Evolutionary conservation across 1,140 invertebrate species (phyloP).

Genomic region (Drosophila paulistorum): DNA sequence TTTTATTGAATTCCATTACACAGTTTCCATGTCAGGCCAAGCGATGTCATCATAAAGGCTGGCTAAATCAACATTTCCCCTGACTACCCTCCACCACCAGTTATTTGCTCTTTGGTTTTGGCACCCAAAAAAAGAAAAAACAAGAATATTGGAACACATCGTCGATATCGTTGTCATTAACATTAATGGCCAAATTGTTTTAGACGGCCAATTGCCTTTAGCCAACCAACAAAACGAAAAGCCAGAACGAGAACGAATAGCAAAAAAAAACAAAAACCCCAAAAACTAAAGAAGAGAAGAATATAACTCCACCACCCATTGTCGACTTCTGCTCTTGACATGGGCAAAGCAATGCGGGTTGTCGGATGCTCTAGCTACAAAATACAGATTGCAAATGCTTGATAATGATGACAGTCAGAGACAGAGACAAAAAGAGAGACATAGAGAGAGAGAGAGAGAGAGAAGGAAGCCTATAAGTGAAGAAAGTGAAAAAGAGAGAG

Average conservation of each 20-base stretch:
- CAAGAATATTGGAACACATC: slow-evolving; percentile 28
- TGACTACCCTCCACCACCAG: no score
- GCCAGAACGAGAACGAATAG: neutral
- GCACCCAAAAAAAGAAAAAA: slow-evolving; percentile 16
- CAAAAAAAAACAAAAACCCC: neutral
- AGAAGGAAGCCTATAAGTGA: neutral
- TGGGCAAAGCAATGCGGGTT: slow-evolving; percentile 10
- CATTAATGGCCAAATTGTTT: slow-evolving; percentile 55
- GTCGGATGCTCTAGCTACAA: neutral
- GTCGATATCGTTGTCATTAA: slow-evolving; percentile 45
- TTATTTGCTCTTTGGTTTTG: slow-evolving; percentile 22
- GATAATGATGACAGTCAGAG: slow-evolving; percentile 5
- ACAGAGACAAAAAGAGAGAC: neutral
- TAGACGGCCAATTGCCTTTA: slow-evolving; percentile 29
- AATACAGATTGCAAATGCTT: slow-evolving; percentile 12
- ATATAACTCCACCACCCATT: neutral
- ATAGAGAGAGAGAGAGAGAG: neutral
- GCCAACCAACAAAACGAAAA: slow-evolving; percentile 1
- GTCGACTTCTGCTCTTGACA: slow-evolving; percentile 18
- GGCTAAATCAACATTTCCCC: neutral
- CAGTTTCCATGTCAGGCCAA: slow-evolving; percentile 68
- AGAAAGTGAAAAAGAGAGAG: neutral
- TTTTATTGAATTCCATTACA: slow-evolving; percentile 81
- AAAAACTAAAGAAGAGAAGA: neutral
- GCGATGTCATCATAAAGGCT: slow-evolving; percentile 72